These are phyloP conservation scores for Chelidonichthys spinosus DNA, from an alignment of 2,797 vertebrate species.

Conservation along the genomic window DNA sequence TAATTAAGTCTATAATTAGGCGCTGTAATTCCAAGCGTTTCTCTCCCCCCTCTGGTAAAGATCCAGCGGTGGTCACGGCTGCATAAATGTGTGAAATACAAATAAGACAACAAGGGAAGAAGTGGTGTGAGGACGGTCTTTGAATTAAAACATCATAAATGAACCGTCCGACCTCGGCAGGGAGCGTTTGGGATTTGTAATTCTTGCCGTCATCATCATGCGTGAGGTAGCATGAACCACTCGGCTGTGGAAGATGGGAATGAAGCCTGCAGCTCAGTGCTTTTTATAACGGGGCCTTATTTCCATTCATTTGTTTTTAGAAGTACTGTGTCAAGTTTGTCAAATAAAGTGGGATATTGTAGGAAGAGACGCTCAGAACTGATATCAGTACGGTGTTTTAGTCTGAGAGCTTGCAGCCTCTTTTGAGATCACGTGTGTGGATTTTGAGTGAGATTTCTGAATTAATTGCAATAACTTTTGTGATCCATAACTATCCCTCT, in stretches of 20 bases:
- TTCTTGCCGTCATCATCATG: slow-evolving; percentile 1
- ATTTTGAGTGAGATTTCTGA: no score
- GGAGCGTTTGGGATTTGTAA: not conserved
- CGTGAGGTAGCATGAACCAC: slow-evolving; percentile 20
- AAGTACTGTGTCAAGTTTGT: not conserved
- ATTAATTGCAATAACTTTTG: not conserved
- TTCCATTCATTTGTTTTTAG: slow-evolving; percentile 19
- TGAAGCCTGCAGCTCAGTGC: slow-evolving; percentile 41
- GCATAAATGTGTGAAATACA: slow-evolving; percentile 32
- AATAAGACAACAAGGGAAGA: not conserved
- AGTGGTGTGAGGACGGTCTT: slow-evolving; percentile 7
- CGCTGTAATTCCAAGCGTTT: slow-evolving; percentile 17
- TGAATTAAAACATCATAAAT: slow-evolving; percentile 8
- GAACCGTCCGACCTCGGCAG: slow-evolving; percentile 8
- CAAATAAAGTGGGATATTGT: not conserved
- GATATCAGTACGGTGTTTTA: not conserved
- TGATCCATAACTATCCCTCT: no score
- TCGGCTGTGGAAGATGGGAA: slow-evolving; percentile 32
- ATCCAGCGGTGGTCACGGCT: slow-evolving; percentile 7
- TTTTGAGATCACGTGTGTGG: not conserved
- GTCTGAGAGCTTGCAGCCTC: not conserved
- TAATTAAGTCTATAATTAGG: slow-evolving; percentile 35
- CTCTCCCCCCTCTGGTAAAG: slow-evolving; percentile 31
- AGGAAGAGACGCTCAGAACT: not conserved
- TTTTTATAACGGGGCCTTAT: slow-evolving; percentile 14